Conservation (phyloP, 2,113 vertebrate genomes). For the Emydura subglobosa region DNA sequence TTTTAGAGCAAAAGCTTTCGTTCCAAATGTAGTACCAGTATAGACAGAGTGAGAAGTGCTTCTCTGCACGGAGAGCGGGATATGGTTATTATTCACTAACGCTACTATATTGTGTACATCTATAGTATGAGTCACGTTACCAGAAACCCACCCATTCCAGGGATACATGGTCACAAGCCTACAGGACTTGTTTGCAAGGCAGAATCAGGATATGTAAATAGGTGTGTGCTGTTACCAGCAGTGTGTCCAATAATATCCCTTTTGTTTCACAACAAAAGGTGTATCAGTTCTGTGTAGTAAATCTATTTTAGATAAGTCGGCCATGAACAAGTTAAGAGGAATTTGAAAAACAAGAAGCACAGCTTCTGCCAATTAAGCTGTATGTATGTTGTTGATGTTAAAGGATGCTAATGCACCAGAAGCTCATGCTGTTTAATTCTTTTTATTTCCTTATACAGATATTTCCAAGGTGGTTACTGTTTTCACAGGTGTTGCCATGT, state of each 20-base stretch:
- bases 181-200: not conserved
- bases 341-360: constrained; percentile 69
- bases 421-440: constrained; percentile 59
- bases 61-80: not conserved
- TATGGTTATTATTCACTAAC: not conserved
- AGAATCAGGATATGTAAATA: constrained; percentile 68
- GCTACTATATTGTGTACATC: not conserved
- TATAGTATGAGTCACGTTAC: not conserved
- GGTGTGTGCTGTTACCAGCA: constrained; percentile 50
- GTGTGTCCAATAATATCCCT: constrained; percentile 55
- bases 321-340: constrained; percentile 66
- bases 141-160: constrained; percentile 33
- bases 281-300: constrained; percentile 47
- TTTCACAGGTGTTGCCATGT: constrained; percentile 35
- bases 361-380: constrained; percentile 57
- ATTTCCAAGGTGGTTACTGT: not conserved
- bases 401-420: constrained; percentile 29
- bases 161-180: constrained; percentile 32
- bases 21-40: not conserved
- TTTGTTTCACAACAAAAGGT: constrained; percentile 69
- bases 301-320: not conserved
- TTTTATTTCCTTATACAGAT: constrained; percentile 26
- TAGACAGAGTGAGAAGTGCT: rapidly evolving
- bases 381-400: constrained; percentile 45
- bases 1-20: not conserved